Percentiles rank a stretch among this genome's conserved stretches.
These are phyloP conservation scores for Epicampocera succincta DNA, from an alignment of 2,888 invertebrate species.

Conservation along the genomic window DNA sequence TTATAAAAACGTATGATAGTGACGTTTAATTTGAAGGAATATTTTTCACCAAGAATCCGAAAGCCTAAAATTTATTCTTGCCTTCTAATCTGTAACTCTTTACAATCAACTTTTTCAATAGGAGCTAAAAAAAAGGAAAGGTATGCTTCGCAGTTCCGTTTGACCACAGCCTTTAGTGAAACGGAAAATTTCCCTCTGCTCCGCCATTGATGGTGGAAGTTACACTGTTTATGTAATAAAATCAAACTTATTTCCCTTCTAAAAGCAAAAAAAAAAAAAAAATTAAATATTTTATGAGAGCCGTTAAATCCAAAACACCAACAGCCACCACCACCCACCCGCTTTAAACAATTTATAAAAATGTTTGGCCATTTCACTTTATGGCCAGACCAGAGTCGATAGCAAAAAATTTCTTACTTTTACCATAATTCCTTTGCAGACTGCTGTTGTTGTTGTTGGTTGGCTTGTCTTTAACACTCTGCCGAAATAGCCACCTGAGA, in stretches of 20 bases:
- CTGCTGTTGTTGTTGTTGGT: background rate
- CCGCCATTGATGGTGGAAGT: background rate
- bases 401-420: slow-evolving; percentile 16
- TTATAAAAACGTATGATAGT: too few species aligned
- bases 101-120: too few species aligned
- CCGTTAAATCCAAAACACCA: background rate
- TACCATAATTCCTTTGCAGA: background rate
- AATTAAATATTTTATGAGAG: background rate
- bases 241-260: slow-evolving; percentile 53
- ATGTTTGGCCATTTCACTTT: slow-evolving; percentile 45
- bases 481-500: slow-evolving; percentile 64
- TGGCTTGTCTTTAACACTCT: slow-evolving; percentile 24
- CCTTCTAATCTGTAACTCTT: too few species aligned
- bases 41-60: too few species aligned
- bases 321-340: background rate
- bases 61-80: too few species aligned
- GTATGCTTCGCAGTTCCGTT: too few species aligned
- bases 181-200: background rate
- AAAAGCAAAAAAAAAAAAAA: slow-evolving; percentile 7
- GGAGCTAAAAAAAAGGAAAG: too few species aligned
- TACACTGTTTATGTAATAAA: slow-evolving; percentile 57
- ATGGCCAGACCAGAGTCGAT: slow-evolving; percentile 44
- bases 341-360: slow-evolving; percentile 35
- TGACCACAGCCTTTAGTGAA: too few species aligned
- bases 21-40: too few species aligned